Evolutionary conservation across 1,140 invertebrate species (phyloP).

Genomic region (roundworm (Caenorhabditis elegans)): WBcel235 BX284602.5:10077001-10077500

Average conservation of each 20-base stretch:
- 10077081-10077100: no score
- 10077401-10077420: no score
- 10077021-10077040: no score
- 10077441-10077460: no score
- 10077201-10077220: conserved; percentile 10
- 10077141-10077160: background rate
- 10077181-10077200: background rate
- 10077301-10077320: background rate
- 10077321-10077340: background rate
- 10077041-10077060: no score
- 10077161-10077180: no score
- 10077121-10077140: no score
- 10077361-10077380: no score
- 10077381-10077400: no score
- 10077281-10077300: conserved; percentile 9
- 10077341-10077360: background rate
- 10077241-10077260: background rate
- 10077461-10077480: background rate
- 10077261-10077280: conserved; percentile 2
- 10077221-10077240: background rate
- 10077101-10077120: background rate
- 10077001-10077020: no score
- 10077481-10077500: background rate
- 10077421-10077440: no score
- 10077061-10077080: no score